Evolutionary conservation across 2,888 invertebrate genomes (phyloP).

Genomic region (Netelia fuscicornis): DNA sequence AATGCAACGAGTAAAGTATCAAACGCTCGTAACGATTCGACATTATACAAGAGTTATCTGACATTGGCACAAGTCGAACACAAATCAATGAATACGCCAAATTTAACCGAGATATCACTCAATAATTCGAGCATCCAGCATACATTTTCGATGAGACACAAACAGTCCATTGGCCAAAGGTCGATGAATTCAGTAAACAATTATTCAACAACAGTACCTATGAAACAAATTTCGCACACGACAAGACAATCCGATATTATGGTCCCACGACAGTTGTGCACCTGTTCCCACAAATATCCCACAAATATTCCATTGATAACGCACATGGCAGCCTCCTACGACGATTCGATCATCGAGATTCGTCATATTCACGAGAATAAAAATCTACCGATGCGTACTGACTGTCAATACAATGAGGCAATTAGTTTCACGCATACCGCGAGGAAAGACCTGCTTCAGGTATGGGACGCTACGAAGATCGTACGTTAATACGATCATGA

Average conservation of each 20-base stretch:
- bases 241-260: constrained; percentile 56
- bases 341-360: constrained; percentile 75
- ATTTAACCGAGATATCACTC: constrained; percentile 67
- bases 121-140: constrained; percentile 68
- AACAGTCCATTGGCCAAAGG: constrained; percentile 79
- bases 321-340: constrained; percentile 77
- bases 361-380: constrained; percentile 78
- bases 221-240: constrained; percentile 60
- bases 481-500: constrained; percentile 67
- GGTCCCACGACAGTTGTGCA: constrained; percentile 56
- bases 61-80: constrained; percentile 71
- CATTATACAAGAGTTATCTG: constrained; percentile 67
- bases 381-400: constrained; percentile 61
- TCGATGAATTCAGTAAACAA: constrained; percentile 72
- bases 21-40: constrained; percentile 63
- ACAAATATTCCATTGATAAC: constrained; percentile 66
- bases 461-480: constrained; percentile 78
- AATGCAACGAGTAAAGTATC: constrained; percentile 57
- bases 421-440: constrained; percentile 78
- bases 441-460: constrained; percentile 79
- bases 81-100: constrained; percentile 71
- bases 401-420: constrained; percentile 73
- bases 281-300: constrained; percentile 55
- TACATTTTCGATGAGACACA: constrained; percentile 80
- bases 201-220: constrained; percentile 64